A percentile compares a stretch with the other conserved stretches of the same genome.
Evolutionary conservation across 2,797 vertebrate genomes (phyloP).

Genomic region (Emydoidea blandingii): DNA sequence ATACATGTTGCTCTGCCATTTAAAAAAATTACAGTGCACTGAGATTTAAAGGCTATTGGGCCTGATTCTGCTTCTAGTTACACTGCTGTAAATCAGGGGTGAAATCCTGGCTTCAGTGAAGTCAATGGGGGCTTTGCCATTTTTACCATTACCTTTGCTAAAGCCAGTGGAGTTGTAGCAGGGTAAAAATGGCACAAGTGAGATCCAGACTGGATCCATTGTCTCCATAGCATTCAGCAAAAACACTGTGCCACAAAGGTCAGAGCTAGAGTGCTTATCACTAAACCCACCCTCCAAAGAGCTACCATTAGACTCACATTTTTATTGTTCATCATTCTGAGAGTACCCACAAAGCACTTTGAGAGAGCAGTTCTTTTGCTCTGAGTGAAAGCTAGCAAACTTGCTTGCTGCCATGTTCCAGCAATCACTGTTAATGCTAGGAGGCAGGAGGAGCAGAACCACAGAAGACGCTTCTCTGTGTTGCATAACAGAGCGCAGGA

Average conservation of each 20-base stretch:
- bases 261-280: fast-evolving
- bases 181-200: neutral
- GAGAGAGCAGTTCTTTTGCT: neutral
- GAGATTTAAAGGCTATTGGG: neutral
- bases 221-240: neutral
- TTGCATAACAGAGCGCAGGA: neutral
- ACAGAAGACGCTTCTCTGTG: neutral
- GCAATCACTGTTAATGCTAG: fast-evolving
- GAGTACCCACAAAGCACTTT: neutral
- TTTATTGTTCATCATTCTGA: neutral
- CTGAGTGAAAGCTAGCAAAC: neutral
- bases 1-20: slow-evolving; percentile 23
- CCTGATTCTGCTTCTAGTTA: neutral
- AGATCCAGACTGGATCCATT: neutral
- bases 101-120: neutral
- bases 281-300: neutral
- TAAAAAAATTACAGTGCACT: neutral
- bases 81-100: neutral
- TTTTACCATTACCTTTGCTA: neutral
- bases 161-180: neutral
- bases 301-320: neutral
- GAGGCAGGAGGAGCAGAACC: neutral
- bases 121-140: neutral
- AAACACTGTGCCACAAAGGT: neutral
- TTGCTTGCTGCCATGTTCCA: neutral